Evolutionary conservation across 2,113 vertebrate genomes (phyloP).

Genomic region (Aspidoscelis tigris): DNA sequence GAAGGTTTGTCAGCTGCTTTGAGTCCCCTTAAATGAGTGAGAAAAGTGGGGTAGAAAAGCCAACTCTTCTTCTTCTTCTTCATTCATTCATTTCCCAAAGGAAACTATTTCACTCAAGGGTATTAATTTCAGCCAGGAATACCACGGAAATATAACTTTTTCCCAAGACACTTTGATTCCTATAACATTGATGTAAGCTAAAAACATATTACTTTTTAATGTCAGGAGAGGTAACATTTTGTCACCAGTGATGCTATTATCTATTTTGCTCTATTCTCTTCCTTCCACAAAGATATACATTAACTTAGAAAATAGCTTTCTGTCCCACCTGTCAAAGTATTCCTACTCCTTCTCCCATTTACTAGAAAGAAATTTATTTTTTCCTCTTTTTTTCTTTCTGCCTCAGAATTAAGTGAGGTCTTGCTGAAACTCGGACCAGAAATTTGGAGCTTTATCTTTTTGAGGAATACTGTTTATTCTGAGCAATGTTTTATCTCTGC

Average conservation of each 20-base stretch:
- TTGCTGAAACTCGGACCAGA: background rate
- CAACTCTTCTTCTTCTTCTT: too few species aligned
- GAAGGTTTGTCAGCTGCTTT: too few species aligned
- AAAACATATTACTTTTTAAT: constrained; percentile 21
- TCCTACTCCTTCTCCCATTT: constrained; percentile 23
- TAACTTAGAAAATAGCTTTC: constrained; percentile 21
- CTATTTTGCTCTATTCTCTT: constrained; percentile 33
- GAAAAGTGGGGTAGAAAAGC: too few species aligned
- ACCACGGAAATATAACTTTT: background rate
- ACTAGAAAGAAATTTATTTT: background rate
- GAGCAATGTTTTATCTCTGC: background rate
- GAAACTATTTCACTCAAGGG: constrained; percentile 21
- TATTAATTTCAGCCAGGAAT: constrained; percentile 13
- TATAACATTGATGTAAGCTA: constrained; percentile 6
- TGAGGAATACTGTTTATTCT: background rate
- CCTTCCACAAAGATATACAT: constrained; percentile 34
- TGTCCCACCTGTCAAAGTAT: background rate
- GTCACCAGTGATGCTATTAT: constrained; percentile 4
- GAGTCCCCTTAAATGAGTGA: too few species aligned
- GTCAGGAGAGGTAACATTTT: constrained; percentile 32
- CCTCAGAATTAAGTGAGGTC: background rate
- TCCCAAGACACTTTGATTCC: background rate
- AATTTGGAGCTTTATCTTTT: constrained; percentile 28
- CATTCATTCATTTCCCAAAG: too few species aligned
- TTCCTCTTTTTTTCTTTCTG: background rate